A percentile compares a stretch with the other conserved stretches of the same genome.
phyloP scores from a whole-genome alignment of 2,888 invertebrate species.

The Apotomis capreana region DNA sequence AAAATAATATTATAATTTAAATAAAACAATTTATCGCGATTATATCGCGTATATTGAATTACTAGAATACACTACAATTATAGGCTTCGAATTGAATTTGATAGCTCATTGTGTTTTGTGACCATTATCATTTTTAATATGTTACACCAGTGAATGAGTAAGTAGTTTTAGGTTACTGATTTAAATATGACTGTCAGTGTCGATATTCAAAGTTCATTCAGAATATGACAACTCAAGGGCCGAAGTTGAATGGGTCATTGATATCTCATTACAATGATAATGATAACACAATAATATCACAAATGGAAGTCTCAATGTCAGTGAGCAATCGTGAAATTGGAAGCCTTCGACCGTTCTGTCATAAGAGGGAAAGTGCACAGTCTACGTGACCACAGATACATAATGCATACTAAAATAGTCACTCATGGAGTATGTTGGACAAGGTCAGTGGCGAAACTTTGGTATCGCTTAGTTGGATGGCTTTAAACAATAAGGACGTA shows the following conservation, averaged over 20 bases:
- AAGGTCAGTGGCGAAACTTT: slow-evolving; percentile 64
- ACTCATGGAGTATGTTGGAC: slow-evolving; percentile 55
- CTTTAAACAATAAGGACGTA: slow-evolving; percentile 40
- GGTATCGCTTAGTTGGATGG: slow-evolving; percentile 51
- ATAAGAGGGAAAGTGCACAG: slow-evolving; percentile 69
- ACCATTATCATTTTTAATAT: too few species aligned
- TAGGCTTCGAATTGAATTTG: too few species aligned
- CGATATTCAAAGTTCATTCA: too few species aligned
- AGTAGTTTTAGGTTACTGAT: too few species aligned
- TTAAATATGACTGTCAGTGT: too few species aligned
- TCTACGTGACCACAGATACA: slow-evolving; percentile 63
- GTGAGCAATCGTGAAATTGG: slow-evolving; percentile 48
- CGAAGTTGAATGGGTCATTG: not conserved
- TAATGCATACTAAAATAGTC: slow-evolving; percentile 49
- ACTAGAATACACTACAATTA: too few species aligned
- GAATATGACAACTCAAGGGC: slow-evolving; percentile 15
- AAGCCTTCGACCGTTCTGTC: slow-evolving; percentile 58
- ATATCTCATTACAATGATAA: slow-evolving; percentile 12
- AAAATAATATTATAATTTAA: too few species aligned
- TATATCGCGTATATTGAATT: too few species aligned
- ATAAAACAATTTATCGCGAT: too few species aligned
- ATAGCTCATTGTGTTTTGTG: too few species aligned
- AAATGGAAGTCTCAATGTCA: slow-evolving; percentile 58
- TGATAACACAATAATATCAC: slow-evolving; percentile 25
- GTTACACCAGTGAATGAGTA: too few species aligned